phyloP scores from a whole-genome alignment of 2,113 vertebrate species.

The Megaptera novaeangliae region DNA sequence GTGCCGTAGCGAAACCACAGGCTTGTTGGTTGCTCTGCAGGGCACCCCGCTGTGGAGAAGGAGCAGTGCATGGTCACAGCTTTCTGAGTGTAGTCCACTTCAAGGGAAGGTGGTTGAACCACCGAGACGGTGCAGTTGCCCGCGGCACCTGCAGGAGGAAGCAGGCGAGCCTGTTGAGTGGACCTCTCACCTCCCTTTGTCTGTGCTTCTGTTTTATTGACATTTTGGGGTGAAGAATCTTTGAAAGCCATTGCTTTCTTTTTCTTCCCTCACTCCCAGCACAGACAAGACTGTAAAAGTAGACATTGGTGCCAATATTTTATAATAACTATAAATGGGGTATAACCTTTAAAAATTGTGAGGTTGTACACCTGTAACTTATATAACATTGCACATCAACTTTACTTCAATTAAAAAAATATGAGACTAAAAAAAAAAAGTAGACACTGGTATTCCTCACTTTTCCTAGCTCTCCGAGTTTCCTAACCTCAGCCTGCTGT shows the following conservation, averaged over 20 bases:
- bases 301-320: not conserved
- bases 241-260: not conserved
- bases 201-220: not conserved
- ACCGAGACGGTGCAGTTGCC: conserved; percentile 67
- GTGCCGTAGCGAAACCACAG: conserved; percentile 82
- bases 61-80: conserved; percentile 58
- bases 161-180: not conserved
- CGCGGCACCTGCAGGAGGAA: conserved; percentile 65
- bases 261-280: not conserved
- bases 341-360: not conserved
- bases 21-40: fast-evolving
- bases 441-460: not conserved
- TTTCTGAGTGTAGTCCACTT: not conserved
- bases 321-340: not conserved
- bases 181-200: not conserved
- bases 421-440: not conserved
- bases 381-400: not conserved
- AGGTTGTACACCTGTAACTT: not conserved
- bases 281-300: not conserved
- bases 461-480: fast-evolving
- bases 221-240: not conserved
- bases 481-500: not conserved
- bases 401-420: not conserved
- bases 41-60: conserved; percentile 67
- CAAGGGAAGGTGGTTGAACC: conserved; percentile 64